Base-by-base conservation (phyloP, 2,888 invertebrate genomes). In the Cheilosia urbana region DNA sequence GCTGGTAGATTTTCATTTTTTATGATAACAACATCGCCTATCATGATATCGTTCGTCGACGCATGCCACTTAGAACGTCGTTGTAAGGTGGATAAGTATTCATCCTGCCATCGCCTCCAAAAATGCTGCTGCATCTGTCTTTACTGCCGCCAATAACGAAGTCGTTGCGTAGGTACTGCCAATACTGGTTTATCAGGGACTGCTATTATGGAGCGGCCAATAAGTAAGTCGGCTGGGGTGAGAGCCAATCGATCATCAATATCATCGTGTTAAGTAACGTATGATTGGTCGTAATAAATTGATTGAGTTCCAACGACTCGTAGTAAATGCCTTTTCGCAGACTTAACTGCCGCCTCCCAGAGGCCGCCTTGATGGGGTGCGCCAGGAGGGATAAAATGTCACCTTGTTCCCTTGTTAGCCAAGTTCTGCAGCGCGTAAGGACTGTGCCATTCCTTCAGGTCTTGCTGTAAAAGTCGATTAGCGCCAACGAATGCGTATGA, bases 181-280 rank as follows among this genome's bases (percentile, higher is more conserved):
- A 34, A 65, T 9, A 76, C 76, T 19, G 58, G 57, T 76, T 2
- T 30, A 15, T 66, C 76, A n/a, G 66, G 66, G 40, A 65, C 65
- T 21, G 73, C 73, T 17, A 73, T 53, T 21, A 73, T 45, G 11
- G 63, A 68, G 11, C 77, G 51, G 53, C 81, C 65, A 66, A 68
- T 60, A 27, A 66, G 40, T 5, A 72, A 58, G 40, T 77, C 68
- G 27, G 62, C 75, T 24, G 76, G 71, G 17, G 63, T 53, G 34
- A 77, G 53, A n/a, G 76, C 81, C 71, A 69, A 34, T 19, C 65
- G 24, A 40, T 73, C 66, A 19, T 76, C 76, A 17, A 60, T 57
- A 47, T 55, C 71, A 37, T 82, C 60, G 37, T 82, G 65, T 66
- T n/a, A n/a, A 80, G 75, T 13, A 85, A 58, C 21, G 65, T 85